phyloP scores from a whole-genome alignment of 2,888 invertebrate genomes.

The Candidula unifasciata region DNA sequence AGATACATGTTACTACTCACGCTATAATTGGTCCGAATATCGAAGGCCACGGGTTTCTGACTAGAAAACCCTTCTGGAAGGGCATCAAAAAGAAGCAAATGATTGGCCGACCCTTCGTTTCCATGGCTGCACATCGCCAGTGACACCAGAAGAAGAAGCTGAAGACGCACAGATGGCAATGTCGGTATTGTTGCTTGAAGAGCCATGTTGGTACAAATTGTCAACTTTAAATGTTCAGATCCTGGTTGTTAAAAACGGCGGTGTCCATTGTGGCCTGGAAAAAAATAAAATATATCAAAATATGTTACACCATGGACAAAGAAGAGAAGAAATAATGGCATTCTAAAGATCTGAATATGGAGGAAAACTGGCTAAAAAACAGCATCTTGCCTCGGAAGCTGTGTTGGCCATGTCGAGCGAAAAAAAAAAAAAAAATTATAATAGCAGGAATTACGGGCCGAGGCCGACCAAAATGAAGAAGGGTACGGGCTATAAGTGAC shows the following conservation, averaged over 20 bases:
- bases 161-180: background rate
- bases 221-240: background rate
- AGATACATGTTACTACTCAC: constrained; percentile 33
- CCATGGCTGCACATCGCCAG: constrained; percentile 8
- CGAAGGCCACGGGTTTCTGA: constrained; percentile 32
- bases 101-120: constrained; percentile 40
- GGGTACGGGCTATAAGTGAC: too few species aligned
- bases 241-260: background rate
- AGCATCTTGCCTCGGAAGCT: too few species aligned
- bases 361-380: too few species aligned
- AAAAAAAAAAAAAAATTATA: too few species aligned
- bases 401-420: too few species aligned
- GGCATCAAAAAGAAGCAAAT: constrained; percentile 51
- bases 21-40: constrained; percentile 53
- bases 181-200: background rate
- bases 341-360: too few species aligned
- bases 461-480: too few species aligned
- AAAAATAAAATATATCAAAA: background rate
- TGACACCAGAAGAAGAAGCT: background rate
- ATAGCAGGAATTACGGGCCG: too few species aligned
- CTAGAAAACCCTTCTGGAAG: constrained; percentile 45
- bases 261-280: background rate
- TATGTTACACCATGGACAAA: too few species aligned
- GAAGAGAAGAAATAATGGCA: too few species aligned
- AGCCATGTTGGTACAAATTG: background rate